Evolutionary conservation across 1,140 invertebrate genomes (phyloP), one percentile per base, ranked within the genome.

Genomic region (Diuraphis noxia): DNA sequence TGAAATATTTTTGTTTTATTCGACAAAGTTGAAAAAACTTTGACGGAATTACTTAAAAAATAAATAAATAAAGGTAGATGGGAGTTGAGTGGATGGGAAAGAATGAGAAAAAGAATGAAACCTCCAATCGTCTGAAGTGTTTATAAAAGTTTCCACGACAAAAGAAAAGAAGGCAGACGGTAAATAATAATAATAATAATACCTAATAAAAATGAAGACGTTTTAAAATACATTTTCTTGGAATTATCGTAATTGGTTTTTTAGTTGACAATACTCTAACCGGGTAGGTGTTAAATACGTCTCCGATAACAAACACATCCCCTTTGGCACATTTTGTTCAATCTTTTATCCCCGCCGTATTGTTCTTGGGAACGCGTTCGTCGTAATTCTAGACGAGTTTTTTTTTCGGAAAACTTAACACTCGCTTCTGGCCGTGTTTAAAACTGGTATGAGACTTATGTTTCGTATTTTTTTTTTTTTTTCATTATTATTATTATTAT

Each of bases 191-290:
- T 49, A 56, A 34, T 43, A 89, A 89, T 63, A 63, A 63, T 63
- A 63, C 30, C 56, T 63, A 63, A 63, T 63, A 77, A 46, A 77
- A 49, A 82, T 7, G 25, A 21, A 38, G 43, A 91, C 77, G 77
- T 91, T 91, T 91, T 52, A 91, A 91, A 91, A 91, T 91, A 81
- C 89, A 52, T 91, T 91, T 91, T 91, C 89, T 13, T 21, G 77
- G 89, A 91, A 81, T 91, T 91, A 91, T 82, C 72, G 89, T 91
- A 91, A 91, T 91, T 91, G 89, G 89, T 91, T 91, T 91, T 91
- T 91, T 91, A 81, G 40, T 81, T 38, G 63, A 77, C 77, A 82
- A 81, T 56, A 49, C 82, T 91, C 40, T 23, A 81, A 82, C 77
- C 43, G 89, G 89, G 72, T 91, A 91, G 72, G 89, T 91, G 77